Percentiles rank a stretch among this genome's conserved stretches.
phyloP scores from a whole-genome alignment of 1,140 invertebrate genomes.

The Philaenus spumarius region DNA sequence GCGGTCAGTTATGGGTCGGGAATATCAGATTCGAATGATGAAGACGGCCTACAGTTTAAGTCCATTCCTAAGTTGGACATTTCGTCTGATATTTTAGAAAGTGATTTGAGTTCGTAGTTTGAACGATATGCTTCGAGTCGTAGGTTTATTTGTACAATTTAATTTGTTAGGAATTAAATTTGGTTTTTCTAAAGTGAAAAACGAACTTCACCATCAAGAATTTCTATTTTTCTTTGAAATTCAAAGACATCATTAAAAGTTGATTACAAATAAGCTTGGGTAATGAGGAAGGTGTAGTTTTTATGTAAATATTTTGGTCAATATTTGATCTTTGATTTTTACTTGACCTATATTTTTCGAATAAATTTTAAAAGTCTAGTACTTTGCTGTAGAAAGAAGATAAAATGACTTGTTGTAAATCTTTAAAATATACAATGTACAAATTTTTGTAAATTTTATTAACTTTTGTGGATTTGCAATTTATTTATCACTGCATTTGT shows the following conservation, averaged over 20 bases:
- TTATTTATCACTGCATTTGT: too few relatives aligned
- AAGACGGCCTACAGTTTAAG: neutral
- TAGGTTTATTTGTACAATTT: neutral
- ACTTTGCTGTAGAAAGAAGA: too few relatives aligned
- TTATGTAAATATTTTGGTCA: too few relatives aligned
- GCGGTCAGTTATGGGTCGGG: neutral
- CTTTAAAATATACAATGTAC: too few relatives aligned
- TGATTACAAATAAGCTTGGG: constrained; percentile 67
- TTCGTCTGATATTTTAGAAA: neutral
- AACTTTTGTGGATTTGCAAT: too few relatives aligned
- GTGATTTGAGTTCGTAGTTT: neutral
- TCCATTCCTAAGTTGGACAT: neutral
- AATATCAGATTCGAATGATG: neutral
- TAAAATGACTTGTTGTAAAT: too few relatives aligned
- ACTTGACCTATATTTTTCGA: too few relatives aligned
- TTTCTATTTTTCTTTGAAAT: neutral
- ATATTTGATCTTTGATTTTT: too few relatives aligned
- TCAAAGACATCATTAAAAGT: neutral
- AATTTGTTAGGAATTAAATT: neutral
- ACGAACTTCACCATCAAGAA: neutral
- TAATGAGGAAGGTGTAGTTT: constrained; percentile 53
- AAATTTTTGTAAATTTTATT: too few relatives aligned
- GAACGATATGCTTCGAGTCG: too few relatives aligned
- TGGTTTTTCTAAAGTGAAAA: neutral
- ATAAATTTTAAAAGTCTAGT: too few relatives aligned